Evolutionary conservation across 1,140 invertebrate genomes (phyloP), one percentile per base, ranked within the genome.

Genomic region (Adoxophyes honmai): DNA sequence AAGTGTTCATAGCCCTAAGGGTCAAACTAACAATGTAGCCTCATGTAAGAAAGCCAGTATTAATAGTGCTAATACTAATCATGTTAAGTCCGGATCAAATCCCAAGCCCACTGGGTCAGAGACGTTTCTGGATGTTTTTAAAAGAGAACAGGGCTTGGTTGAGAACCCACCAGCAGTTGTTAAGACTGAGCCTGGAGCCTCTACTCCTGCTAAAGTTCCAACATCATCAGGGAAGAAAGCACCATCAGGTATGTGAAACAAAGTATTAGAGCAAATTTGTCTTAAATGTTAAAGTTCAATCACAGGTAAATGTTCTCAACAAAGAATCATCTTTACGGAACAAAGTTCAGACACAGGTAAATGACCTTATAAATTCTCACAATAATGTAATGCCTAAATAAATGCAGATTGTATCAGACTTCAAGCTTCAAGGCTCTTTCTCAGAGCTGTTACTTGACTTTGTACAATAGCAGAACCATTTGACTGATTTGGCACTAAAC

Each of bases 71-170:
- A 82, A 68, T 65, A 42, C 62, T 52, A 84, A 62, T 60, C 73
- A 69, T 75, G 69, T 57, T n/a, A 80, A 79, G 48, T 39, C 66
- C 15, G 55, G 66, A 34, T 64, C 68, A 13, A 57, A 28, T 16
- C 10, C 55, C 28, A 79, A 75, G 36, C 42, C 52, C 37, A 57
- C 60, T 13, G 68, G 63, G 15, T 53, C 62, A 5, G 83, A 88
- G 66, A 88, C 83, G 36, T 88, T 86, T 62, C 64, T 88, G 36
- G 85, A 88, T 83, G 85, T 88, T 5, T 88, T 85, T 63, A 88
- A 88, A 55, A 77, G 85, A 62, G 85, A 88, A 62, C 85, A 88
- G 62, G 78, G 82, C 13, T 36, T 88, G 13, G 66, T 70, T 54
- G 85, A 81, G 15, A 69, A 68, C 38, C 21, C 54, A 28, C 38